Base-by-base conservation (phyloP, 2,888 invertebrate genomes). In the Acleris holmiana region DNA sequence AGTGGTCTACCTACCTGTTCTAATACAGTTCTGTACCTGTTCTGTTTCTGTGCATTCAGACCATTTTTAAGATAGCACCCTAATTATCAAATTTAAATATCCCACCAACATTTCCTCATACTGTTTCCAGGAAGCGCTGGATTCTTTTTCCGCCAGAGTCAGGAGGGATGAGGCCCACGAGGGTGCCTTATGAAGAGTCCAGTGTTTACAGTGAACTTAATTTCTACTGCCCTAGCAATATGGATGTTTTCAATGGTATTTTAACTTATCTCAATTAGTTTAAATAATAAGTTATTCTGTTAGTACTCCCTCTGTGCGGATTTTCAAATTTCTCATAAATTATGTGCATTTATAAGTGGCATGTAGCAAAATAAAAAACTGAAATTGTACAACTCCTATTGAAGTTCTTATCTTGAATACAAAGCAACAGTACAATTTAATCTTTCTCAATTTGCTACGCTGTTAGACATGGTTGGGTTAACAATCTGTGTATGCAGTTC, bases 131-230 rank as follows among this genome's bases (percentile, higher is more conserved):
- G 76, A 99, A 99, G 88, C 93, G 95, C 51, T 99, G 99, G 99
- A 88, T 98, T 56, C 88, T 99, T 23, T 98, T 98, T 85, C 97
- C 98, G 6, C 98, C 98, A 7, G 93, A 94, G 66, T 93, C 95
- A 46, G 94, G 94, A 47, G 87, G 94, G 48, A 79, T 99, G 71
- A 94, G 95, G 73, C 95, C 97, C 29, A 97, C 97, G 0, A 94
- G 99, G 79, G 93, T 99, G 57, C 99, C 99, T 0, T 99, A 98
- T 88, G 99, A 99, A 91, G 99, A 99, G 85, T 99, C 99, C 0
- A 99, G 98, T 84, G 94, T 99, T 8, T 99, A 97, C 83, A 98
- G 97, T 79, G 93, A 94, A 81, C 93, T 97, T 50, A 97, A 98
- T 83, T 96, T 98, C 75, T 96, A 95, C 73, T 94, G 94, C 59